Evolutionary conservation across 2,797 vertebrate species (phyloP).

Genomic region (Poeciliopsis gracilis): DNA sequence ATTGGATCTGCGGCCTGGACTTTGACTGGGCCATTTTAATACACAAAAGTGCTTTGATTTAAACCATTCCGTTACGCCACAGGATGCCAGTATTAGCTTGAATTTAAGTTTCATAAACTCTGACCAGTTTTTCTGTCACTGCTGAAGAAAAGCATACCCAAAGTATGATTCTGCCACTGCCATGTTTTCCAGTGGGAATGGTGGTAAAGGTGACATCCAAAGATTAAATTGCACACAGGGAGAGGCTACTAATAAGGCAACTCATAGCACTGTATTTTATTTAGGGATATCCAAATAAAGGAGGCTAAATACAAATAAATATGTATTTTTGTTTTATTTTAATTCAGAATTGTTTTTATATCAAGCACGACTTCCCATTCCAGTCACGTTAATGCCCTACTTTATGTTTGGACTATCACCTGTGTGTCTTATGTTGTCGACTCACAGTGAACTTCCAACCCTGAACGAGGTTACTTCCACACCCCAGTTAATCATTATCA

Average conservation of each 20-base stretch:
- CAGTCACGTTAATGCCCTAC: neutral
- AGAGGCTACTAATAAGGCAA: neutral
- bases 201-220: neutral
- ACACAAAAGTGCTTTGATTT: neutral
- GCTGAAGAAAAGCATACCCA: neutral
- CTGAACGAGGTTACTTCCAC: conserved; percentile 29
- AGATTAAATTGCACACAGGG: neutral
- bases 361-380: neutral
- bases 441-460: conserved; percentile 8
- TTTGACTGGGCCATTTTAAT: neutral
- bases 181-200: neutral
- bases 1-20: neutral
- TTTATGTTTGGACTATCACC: neutral
- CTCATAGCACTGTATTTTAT: neutral
- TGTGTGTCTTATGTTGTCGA: neutral
- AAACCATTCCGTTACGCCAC: neutral
- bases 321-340: neutral
- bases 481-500: conserved; percentile 65
- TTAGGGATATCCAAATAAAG: neutral
- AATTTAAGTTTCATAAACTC: neutral
- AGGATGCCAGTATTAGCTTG: neutral
- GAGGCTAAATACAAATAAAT: neutral
- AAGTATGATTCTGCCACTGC: neutral
- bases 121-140: neutral
- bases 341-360: neutral